Conservation (phyloP, 1,140 invertebrate species). For the Apis mellifera region Amel_HAv3.1 CM009932.2:7713501-7714000, state of each 20-base stretch:
- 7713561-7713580: slow-evolving; percentile 67
- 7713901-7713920: neutral
- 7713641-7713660: neutral
- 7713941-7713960: neutral
- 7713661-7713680: neutral
- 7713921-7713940: neutral
- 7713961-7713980: neutral
- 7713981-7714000: neutral
- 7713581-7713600: neutral
- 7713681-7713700: neutral
- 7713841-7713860: neutral
- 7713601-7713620: slow-evolving; percentile 35
- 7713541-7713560: slow-evolving; percentile 71
- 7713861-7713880: neutral
- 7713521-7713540: slow-evolving; percentile 72
- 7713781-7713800: neutral
- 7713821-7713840: neutral
- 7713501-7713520: slow-evolving; percentile 63
- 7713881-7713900: neutral
- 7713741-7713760: neutral
- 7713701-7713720: neutral
- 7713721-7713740: neutral
- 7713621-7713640: neutral
- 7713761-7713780: neutral
- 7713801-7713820: no score